Evolutionary conservation across 2,113 vertebrate genomes (phyloP).

Genomic region (Tragulus kanchil): DNA sequence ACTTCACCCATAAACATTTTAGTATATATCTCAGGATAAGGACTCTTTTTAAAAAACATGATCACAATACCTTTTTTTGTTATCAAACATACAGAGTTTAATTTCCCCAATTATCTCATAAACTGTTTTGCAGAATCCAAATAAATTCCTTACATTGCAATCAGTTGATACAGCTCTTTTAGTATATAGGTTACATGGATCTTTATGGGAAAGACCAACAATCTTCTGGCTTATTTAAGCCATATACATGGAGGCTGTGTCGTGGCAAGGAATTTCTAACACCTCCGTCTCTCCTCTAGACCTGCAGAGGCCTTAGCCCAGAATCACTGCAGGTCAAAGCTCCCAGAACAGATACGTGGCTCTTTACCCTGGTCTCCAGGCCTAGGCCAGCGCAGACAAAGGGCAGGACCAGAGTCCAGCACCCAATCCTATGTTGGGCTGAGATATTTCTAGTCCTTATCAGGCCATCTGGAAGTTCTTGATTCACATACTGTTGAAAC

Average conservation of each 20-base stretch:
- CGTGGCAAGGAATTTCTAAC: neutral
- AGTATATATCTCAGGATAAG: neutral
- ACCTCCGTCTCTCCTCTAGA: neutral
- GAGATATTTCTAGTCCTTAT: neutral
- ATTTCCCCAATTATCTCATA: neutral
- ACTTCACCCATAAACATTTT: conserved; percentile 5
- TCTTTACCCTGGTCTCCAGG: neutral
- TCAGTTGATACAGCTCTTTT: neutral
- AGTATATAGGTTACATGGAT: neutral
- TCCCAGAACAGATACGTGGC: neutral
- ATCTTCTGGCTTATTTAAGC: neutral
- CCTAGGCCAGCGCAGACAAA: neutral
- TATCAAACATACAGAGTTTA: neutral
- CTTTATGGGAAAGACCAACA: neutral
- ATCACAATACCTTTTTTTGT: neutral
- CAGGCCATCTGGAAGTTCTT: neutral
- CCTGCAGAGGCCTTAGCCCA: neutral
- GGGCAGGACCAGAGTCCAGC: neutral
- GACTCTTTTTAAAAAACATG: neutral
- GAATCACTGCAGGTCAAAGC: neutral
- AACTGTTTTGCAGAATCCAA: neutral
- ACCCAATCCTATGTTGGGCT: neutral
- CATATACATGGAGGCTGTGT: neutral
- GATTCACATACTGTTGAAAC: too few relatives aligned
- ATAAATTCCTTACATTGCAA: neutral